Percentiles rank a stretch among this genome's conserved stretches.
Conservation (phyloP, 1,140 invertebrate species). For the Temnothorax longispinosus region DNA sequence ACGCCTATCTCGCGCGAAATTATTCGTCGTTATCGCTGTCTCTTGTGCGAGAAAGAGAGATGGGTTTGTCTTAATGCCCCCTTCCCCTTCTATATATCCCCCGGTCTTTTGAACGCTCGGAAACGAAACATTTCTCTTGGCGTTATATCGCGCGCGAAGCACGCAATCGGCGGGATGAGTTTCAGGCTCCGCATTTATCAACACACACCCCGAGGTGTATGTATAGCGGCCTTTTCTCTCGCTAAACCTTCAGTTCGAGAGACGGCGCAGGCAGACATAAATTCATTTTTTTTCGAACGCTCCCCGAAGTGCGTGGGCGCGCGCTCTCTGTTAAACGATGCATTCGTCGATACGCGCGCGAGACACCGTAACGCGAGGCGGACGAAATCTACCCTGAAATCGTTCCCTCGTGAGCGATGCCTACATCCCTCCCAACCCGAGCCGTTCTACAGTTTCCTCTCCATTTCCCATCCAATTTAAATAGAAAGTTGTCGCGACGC, state of each 20-base stretch:
- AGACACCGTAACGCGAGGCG: constrained; percentile 26
- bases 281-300: constrained; percentile 67
- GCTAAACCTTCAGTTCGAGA: constrained; percentile 18
- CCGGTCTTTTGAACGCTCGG: constrained; percentile 49
- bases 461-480: constrained; percentile 61
- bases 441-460: constrained; percentile 29
- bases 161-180: constrained; percentile 78
- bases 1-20: constrained; percentile 48
- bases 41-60: neutral
- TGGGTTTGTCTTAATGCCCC: neutral
- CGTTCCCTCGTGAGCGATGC: constrained; percentile 64
- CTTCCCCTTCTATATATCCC: neutral
- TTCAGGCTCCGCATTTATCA: constrained; percentile 78
- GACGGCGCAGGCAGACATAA: constrained; percentile 54
- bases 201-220: constrained; percentile 34
- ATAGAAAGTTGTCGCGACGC: constrained; percentile 59
- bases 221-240: constrained; percentile 17
- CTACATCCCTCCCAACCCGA: neutral
- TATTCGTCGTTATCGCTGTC: constrained; percentile 44
- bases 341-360: constrained; percentile 64
- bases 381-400: constrained; percentile 63
- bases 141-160: constrained; percentile 69
- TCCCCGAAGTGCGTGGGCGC: constrained; percentile 17
- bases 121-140: constrained; percentile 65
- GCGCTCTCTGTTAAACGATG: constrained; percentile 68